phyloP scores from a whole-genome alignment of 2,113 vertebrate genomes.

The Petromus typicus region DNA sequence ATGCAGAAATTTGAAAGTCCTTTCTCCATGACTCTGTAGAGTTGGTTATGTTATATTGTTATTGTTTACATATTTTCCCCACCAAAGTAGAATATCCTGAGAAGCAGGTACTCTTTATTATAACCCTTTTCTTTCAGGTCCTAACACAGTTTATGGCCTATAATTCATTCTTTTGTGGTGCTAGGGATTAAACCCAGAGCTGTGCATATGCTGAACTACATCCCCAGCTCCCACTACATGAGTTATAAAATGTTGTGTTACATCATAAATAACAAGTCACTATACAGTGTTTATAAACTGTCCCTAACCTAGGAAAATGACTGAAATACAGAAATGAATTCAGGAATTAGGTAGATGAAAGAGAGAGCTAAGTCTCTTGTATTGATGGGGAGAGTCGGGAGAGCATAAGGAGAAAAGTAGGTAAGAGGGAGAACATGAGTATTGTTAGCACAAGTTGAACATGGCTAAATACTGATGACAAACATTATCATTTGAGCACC shows the following conservation, averaged over 20 bases:
- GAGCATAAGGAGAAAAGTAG: background rate
- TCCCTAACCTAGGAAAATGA: background rate
- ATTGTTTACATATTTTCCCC: background rate
- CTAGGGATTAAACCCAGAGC: background rate
- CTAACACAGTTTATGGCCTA: background rate
- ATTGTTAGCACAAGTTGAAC: background rate
- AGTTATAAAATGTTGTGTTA: background rate
- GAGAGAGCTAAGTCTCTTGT: background rate
- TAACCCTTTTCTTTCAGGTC: background rate
- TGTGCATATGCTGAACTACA: background rate
- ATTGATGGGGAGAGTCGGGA: background rate
- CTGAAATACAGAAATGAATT: conserved; percentile 33
- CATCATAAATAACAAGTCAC: background rate
- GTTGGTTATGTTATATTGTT: background rate
- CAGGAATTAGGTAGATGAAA: background rate
- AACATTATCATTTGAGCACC: background rate
- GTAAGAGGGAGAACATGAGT: background rate
- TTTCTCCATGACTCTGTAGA: background rate
- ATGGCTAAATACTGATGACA: background rate
- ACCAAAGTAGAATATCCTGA: background rate
- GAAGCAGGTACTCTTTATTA: background rate
- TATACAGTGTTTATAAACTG: background rate
- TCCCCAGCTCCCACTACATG: background rate
- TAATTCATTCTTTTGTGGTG: background rate
- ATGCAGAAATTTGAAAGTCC: background rate